Conservation (phyloP, 2,888 invertebrate genomes). For the Calliphora vomitoria region DNA sequence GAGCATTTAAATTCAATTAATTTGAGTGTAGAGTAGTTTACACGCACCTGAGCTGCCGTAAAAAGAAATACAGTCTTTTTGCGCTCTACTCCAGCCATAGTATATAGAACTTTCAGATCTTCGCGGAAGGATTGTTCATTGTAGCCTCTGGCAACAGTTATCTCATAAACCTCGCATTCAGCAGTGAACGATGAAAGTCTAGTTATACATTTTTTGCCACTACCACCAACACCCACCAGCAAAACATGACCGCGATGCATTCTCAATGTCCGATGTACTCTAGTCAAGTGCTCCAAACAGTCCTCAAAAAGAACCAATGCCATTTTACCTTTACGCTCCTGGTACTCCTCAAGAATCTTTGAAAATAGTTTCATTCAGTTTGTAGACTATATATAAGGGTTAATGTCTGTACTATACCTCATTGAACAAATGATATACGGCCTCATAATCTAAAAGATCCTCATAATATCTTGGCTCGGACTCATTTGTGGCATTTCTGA, state of each 20-base stretch:
- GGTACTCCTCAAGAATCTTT: conserved; percentile 94
- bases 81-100: conserved; percentile 90
- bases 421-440: conserved; percentile 93
- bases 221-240: conserved; percentile 95
- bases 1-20: background rate
- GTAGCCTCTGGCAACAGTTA: conserved; percentile 93
- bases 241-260: conserved; percentile 92
- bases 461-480: conserved; percentile 93
- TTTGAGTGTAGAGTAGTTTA: background rate
- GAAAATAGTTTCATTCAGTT: background rate
- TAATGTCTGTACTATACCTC: conserved; percentile 89
- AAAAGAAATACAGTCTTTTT: conserved; percentile 93
- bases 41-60: conserved; percentile 89
- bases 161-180: conserved; percentile 92
- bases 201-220: conserved; percentile 94
- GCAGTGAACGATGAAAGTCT: conserved; percentile 93
- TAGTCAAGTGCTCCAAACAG: conserved; percentile 94
- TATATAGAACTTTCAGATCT: conserved; percentile 92
- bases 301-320: conserved; percentile 95
- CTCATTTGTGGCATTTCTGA: conserved; percentile 93
- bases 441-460: conserved; percentile 95
- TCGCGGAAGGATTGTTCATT: conserved; percentile 93
- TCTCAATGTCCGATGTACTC: conserved; percentile 93
- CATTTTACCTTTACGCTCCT: conserved; percentile 90
- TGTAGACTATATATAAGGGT: too few species aligned